Percentiles rank a stretch among this genome's conserved stretches.
These are phyloP conservation scores for Gila robusta DNA, from an alignment of 2,797 vertebrate species.

Conservation along the genomic window DNA sequence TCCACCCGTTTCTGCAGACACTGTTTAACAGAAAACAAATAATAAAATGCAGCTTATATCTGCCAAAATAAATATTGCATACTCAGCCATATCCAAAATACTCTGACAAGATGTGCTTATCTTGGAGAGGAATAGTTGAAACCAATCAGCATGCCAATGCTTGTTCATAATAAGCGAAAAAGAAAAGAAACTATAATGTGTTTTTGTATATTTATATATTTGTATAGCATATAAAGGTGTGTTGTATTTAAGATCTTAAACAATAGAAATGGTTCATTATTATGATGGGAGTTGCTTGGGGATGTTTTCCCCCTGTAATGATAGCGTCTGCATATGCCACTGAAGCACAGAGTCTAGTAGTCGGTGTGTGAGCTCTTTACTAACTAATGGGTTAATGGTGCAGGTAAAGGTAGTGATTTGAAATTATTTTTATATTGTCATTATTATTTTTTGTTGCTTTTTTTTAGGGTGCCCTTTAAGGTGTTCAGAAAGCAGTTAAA, in stretches of 20 bases:
- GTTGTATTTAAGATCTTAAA: conserved; percentile 73
- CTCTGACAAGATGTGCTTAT: conserved; percentile 35
- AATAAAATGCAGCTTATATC: conserved; percentile 9
- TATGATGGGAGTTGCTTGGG: conserved; percentile 60
- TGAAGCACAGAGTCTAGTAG: conserved; percentile 14
- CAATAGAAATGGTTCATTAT: conserved; percentile 59
- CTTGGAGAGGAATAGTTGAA: conserved; percentile 67
- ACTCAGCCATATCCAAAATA: conserved; percentile 10
- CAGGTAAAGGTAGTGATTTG: conserved; percentile 3
- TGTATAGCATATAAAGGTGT: conserved; percentile 79
- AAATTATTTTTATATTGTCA: conserved; percentile 23
- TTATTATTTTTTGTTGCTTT: neutral
- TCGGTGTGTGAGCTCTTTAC: neutral
- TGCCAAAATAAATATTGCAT: conserved; percentile 29
- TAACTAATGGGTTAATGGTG: conserved; percentile 19
- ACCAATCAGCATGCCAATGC: conserved; percentile 74
- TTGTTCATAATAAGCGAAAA: conserved; percentile 69
- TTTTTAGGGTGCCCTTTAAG: neutral
- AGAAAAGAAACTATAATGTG: conserved; percentile 63
- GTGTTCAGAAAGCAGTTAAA: neutral
- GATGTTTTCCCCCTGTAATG: conserved; percentile 46
- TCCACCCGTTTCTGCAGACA: conserved; percentile 11
- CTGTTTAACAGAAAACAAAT: conserved; percentile 10
- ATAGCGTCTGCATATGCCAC: conserved; percentile 24
- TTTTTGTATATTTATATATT: conserved; percentile 83